These are phyloP conservation scores for Micrastur ruficollis DNA, from an alignment of 2,797 vertebrate species.

Conservation along the genomic window DNA sequence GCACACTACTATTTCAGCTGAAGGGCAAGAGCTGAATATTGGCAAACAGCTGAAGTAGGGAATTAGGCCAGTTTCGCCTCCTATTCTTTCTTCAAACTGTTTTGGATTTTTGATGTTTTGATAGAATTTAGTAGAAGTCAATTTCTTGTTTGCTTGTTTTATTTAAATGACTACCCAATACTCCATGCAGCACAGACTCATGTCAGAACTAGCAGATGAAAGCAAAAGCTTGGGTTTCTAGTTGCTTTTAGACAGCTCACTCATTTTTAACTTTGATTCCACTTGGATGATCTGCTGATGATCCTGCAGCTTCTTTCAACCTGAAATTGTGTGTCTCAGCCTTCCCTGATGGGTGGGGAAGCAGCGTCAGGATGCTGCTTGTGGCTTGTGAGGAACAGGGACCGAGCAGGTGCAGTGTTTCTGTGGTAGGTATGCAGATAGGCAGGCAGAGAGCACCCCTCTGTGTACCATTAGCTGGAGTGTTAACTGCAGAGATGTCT, in stretches of 20 bases:
- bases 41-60: neutral
- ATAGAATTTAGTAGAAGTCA: neutral
- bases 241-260: neutral
- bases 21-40: neutral
- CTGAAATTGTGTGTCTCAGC: neutral
- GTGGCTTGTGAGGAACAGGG: neutral
- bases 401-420: neutral
- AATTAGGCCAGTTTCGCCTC: neutral
- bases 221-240: fast-evolving
- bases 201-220: neutral
- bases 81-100: neutral
- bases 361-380: neutral
- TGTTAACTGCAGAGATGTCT: neutral
- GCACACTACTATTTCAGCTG: neutral
- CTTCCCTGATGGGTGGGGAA: neutral
- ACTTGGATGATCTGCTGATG: neutral
- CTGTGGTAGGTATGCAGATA: fast-evolving
- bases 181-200: neutral
- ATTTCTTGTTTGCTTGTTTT: neutral
- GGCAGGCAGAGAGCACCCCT: neutral
- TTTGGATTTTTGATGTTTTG: neutral
- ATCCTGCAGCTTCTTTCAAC: neutral
- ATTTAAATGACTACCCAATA: neutral
- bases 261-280: neutral
- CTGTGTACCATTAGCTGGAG: fast-evolving